phyloP scores from a whole-genome alignment of 1,140 invertebrate species.

The Trachymyrmex cornetzi region DNA sequence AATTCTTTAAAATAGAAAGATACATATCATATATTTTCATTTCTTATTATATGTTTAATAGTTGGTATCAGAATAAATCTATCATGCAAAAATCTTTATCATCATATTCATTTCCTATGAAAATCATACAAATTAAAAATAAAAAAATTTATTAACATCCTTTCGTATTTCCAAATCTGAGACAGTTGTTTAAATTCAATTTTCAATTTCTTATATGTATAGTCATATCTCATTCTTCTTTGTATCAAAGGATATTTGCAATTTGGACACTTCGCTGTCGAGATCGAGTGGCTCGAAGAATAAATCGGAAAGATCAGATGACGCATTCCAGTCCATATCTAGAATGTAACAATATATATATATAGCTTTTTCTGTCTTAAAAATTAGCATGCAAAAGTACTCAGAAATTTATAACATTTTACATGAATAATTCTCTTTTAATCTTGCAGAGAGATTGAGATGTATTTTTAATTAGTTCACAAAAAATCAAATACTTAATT shows the following conservation, averaged over 20 bases:
- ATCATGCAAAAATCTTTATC: background rate
- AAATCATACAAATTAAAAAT: constrained; percentile 16
- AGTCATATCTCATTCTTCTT: background rate
- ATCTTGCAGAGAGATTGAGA: background rate
- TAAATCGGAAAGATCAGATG: background rate
- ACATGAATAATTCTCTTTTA: constrained; percentile 5
- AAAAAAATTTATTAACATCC: background rate
- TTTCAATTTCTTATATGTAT: background rate
- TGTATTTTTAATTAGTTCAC: background rate
- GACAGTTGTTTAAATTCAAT: background rate
- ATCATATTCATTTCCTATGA: background rate
- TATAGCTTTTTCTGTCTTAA: background rate
- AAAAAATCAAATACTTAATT: constrained; percentile 10
- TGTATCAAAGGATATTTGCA: constrained; percentile 52
- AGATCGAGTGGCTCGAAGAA: background rate
- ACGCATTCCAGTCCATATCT: constrained; percentile 9
- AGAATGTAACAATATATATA: background rate
- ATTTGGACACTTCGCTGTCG: background rate
- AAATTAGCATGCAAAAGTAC: background rate
- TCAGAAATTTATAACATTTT: background rate
- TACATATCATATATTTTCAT: background rate
- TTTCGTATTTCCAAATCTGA: background rate
- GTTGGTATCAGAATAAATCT: background rate
- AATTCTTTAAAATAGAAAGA: background rate
- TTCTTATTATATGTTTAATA: constrained; percentile 7